Base-by-base conservation (phyloP, 2,797 vertebrate genomes). In the Gila robusta region DNA sequence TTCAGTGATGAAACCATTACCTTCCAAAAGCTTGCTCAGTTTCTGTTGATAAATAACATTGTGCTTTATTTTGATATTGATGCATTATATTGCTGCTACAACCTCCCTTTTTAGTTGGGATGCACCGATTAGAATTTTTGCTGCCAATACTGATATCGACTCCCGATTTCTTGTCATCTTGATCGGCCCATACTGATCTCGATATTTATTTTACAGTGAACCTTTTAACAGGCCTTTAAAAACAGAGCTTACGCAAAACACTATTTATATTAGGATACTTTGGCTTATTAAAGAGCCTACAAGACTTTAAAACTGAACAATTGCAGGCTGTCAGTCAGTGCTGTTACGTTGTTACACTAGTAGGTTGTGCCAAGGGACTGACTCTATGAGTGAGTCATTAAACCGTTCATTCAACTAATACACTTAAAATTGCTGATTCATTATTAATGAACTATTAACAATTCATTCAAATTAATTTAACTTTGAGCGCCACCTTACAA, bases 21-120 rank as follows among this genome's bases (percentile, higher is more conserved):
- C 54, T 67, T 59, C 66, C 37, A 52, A 49, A 16, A 71, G 32
- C 52, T 79, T 85, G 26, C 76, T 71, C 19, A 44, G 47, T 49
- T 49, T 49, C 47, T 49, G 16, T 49, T 49, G 14, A 49, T 49
- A 17, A 17, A 49, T 49, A 49, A 49, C 12, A 1, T 70, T 59
- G 44, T 21, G 17, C 52, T 47, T 26, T 70, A 21, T 56, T 70
- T 37, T 32, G 52, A 64, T 83, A 62, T 62, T 79, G 16, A 19
- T 81, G 23, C 11, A 49, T 70, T 52, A 8, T 66, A 32, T 3
- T 52, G 21, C 28, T 54, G 44, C 47, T 35, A 23, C 35, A 21
- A 14, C 17, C 64, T 69, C 14, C 14, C 14, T 32, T 32, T 66
- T 12, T 32, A 66, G 62, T 66, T 16, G 26, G 26, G 62, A 32